phyloP scores from a whole-genome alignment of 2,113 vertebrate species.

The Pagrus major region DNA sequence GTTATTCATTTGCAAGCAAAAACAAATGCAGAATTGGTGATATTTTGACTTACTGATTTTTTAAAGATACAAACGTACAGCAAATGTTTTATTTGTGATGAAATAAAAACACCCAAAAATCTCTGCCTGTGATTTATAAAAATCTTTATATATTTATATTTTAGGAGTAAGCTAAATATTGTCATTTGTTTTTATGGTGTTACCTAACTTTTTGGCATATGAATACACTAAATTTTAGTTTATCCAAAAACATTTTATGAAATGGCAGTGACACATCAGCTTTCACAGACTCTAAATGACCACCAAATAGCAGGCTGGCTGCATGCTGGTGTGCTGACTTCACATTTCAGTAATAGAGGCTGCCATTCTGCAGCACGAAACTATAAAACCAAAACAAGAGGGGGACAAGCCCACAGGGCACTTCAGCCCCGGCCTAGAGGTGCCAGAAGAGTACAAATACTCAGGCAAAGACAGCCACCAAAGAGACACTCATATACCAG shows the following conservation, averaged over 20 bases:
- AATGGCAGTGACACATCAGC: not conserved
- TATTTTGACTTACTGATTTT: not conserved
- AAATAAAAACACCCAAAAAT: not conserved
- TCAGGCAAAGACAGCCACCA: not conserved
- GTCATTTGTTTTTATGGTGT: no score
- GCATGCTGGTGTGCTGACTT: slow-evolving; percentile 3
- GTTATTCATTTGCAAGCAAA: not conserved
- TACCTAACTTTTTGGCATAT: no score
- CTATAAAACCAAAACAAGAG: slow-evolving; percentile 22
- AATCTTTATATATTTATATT: no score
- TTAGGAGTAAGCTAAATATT: no score
- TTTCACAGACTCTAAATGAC: not conserved
- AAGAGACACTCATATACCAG: not conserved
- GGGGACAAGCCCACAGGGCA: slow-evolving; percentile 8
- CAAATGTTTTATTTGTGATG: not conserved
- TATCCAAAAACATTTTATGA: not conserved
- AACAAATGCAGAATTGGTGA: not conserved
- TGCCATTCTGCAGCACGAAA: not conserved
- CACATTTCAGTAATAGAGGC: not conserved
- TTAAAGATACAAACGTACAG: not conserved
- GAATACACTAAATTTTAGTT: no score
- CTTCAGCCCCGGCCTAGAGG: not conserved
- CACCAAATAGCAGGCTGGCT: not conserved
- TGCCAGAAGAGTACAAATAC: slow-evolving; percentile 10
- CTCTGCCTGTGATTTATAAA: no score